Percentiles rank a stretch among this genome's conserved stretches.
These are phyloP conservation scores for Poecilobothrus nobilitatus DNA, from an alignment of 2,888 invertebrate species.

Conservation along the genomic window DNA sequence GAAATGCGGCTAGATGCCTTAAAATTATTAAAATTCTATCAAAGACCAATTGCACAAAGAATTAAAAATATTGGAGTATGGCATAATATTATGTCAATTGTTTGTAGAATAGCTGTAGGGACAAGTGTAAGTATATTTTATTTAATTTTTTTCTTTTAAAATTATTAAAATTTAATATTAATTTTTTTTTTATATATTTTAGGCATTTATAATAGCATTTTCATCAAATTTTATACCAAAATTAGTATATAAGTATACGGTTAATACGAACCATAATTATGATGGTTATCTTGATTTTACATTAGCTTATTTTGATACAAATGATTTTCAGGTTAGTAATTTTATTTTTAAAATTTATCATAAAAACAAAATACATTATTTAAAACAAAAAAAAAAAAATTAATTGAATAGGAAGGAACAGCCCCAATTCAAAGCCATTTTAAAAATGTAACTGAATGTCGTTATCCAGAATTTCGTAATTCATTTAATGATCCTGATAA, in stretches of 20 bases:
- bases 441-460: constrained; percentile 44
- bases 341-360: neutral
- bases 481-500: constrained; percentile 47
- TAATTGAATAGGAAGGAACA: constrained; percentile 30
- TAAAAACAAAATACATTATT: neutral
- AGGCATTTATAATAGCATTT: constrained; percentile 76
- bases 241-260: constrained; percentile 53
- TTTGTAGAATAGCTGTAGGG: constrained; percentile 66
- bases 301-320: constrained; percentile 56
- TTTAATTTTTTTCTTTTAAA: neutral
- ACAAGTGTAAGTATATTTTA: constrained; percentile 57
- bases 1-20: constrained; percentile 77
- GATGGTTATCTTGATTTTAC: constrained; percentile 61
- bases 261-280: constrained; percentile 47
- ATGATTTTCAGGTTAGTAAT: constrained; percentile 46
- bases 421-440: constrained; percentile 34
- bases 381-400: neutral
- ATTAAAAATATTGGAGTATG: constrained; percentile 72
- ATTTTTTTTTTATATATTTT: constrained; percentile 24
- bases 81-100: constrained; percentile 63
- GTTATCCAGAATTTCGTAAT: constrained; percentile 63
- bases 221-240: constrained; percentile 76
- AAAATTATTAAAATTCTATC: constrained; percentile 65
- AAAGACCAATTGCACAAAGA: constrained; percentile 64
- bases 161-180: constrained; percentile 4